A percentile compares a stretch with the other conserved stretches of the same genome.
Conservation (phyloP, 2,797 vertebrate species). For the Huso huso region DNA sequence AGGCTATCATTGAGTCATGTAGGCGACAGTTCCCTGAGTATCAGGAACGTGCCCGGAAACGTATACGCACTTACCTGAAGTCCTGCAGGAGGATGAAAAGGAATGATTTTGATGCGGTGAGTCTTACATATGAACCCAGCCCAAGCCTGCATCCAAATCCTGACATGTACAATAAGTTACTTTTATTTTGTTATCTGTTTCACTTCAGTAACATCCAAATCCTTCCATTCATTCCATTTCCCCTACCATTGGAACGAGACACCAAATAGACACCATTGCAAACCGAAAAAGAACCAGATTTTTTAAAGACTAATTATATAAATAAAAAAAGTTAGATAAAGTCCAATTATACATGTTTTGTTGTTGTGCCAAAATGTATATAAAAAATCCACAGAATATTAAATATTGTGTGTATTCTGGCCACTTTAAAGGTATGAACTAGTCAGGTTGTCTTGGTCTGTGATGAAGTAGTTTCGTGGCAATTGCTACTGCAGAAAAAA, state of each 20-base stretch:
- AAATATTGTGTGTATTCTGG: too few species aligned
- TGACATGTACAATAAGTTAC: background rate
- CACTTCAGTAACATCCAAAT: slow-evolving; percentile 55
- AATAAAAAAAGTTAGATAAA: background rate
- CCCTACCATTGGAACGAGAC: slow-evolving; percentile 7
- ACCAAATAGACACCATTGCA: background rate
- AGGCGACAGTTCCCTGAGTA: slow-evolving; percentile 79
- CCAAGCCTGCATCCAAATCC: slow-evolving; percentile 62
- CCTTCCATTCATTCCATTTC: slow-evolving; percentile 28
- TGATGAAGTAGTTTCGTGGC: too few species aligned
- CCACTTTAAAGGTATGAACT: too few species aligned
- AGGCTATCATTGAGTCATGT: slow-evolving; percentile 53
- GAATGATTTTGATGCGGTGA: slow-evolving; percentile 83
- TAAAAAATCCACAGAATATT: too few species aligned
- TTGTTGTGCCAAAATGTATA: too few species aligned
- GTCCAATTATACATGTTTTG: too few species aligned
- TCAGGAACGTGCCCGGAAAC: slow-evolving; percentile 76
- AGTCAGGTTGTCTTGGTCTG: too few species aligned
- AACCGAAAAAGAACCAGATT: background rate
- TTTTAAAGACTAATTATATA: background rate
- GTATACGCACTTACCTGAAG: slow-evolving; percentile 81
- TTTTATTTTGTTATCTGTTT: background rate
- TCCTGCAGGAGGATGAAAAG: slow-evolving; percentile 82
- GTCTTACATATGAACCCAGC: slow-evolving; percentile 66
- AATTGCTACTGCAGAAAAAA: too few species aligned